Base-by-base conservation (phyloP, 2,888 invertebrate species). In the Parasteatoda lunata region DNA sequence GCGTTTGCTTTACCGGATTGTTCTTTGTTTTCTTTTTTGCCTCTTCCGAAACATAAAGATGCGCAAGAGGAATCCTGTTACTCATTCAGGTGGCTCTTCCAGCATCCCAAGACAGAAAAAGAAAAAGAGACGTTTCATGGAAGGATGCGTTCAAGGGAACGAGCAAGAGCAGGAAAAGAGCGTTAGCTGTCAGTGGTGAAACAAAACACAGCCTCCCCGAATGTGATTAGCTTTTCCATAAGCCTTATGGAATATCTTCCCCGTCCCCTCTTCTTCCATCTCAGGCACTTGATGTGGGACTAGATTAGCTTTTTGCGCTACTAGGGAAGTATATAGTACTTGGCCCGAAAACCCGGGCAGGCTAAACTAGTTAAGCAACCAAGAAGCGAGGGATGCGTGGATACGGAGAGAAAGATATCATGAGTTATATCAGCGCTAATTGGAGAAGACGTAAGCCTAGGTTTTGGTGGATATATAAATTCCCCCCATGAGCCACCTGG, bases 381-480 rank as follows among this genome's bases (percentile, higher is more conserved):
- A 69, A 54, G 54, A 49, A 75, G 76, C 51, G 45, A 45, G 73
- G 49, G 11, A 54, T 15, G 15, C 15, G 7, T 73, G 54, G 54
- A 13, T 13, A 45, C 68, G 68, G 72, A 68, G 76, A 79, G 84
- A 72, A 72, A 87, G 78, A 82, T 88, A 88, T 88, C 87, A 88
- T 88, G 87, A 88, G 87, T 88, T 88, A 88, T 88, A 82, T 88
- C 87, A 78, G 73, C 75, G 83, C 87, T 88, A 88, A 88, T 88
- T 88, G 87, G 87, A 83, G 83, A 30, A 73, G 87, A 88, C 75
- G 82, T 76, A 69, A 70, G 70, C 68, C 30, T 69, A 69, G 59
- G 78, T 49, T 59, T 59, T 65, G 64, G 65, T 51, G 71, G 84
- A 69, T 68, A 79, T 76, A 76, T 85, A 85, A 85, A 85, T 86